Evolutionary conservation across 2,797 vertebrate genomes (phyloP), one percentile per base, ranked within the genome.

Genomic region (Molothrus ater): DNA sequence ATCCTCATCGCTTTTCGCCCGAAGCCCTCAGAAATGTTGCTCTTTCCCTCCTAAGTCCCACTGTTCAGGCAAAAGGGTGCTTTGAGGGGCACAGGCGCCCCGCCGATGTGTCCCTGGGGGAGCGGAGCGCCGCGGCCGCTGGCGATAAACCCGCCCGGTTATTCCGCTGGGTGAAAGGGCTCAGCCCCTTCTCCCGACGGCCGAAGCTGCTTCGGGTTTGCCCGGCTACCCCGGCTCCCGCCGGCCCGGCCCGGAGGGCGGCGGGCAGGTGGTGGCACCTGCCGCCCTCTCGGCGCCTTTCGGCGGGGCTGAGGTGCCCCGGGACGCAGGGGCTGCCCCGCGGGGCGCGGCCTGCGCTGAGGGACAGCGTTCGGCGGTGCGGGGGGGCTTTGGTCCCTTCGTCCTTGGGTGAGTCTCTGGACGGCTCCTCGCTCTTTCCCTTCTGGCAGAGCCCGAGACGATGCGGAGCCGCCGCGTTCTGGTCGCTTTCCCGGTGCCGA

Each of bases 1-100:
- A 97, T 97, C 93, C 90, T 96, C 94, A 94, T 96, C 96, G 96
- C 87, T 83, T 95, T 96, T 92, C 81, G 86, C 71, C 92, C 42
- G 15, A 3, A 85, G 68, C 60, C 20, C 43, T 57, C 42, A 45
- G 45, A 17, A 80, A 42, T 5, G 66, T 7, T 22, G 5, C 1
- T 40, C 17, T 53, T 57, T 47, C 50, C 61, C 40, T 79, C 22
- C 0, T 2, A 24, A 71, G 28, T 81, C 53, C 17, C 21, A 2
- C 57, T 17, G 40, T 16, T 38, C 24, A 11, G 61, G 69, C 64
- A 50, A 25, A 69, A n/a, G n/a, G 25, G 25, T 40, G 45, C 7
- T 50, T 38, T 21, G 24, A 1, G 5, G 21, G 11, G 47, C 24
- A 45, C 48, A 17, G 1, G 31, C 21, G 4, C 21, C 14, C 28